These are phyloP conservation scores for Drosophila auraria DNA, from an alignment of 1,140 invertebrate species.

Conservation along the genomic window DNA sequence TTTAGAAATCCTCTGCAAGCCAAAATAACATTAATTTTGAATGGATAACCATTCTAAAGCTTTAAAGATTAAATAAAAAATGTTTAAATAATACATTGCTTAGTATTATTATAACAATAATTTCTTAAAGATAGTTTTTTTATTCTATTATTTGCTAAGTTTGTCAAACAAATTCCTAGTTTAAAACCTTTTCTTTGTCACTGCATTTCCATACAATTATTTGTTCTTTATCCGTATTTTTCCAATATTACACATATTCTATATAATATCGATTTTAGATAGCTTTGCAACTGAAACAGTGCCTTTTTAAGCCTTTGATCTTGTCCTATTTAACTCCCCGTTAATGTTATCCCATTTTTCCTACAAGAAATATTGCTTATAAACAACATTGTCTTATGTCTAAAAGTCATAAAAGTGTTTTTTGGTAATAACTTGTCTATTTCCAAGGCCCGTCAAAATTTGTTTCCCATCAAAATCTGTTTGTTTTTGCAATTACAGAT, in stretches of 20 bases:
- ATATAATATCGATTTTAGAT: no score
- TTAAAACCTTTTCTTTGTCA: no score
- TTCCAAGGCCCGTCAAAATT: neutral
- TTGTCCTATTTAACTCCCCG: neutral
- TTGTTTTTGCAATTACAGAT: neutral
- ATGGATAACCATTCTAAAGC: neutral
- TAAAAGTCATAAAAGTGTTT: neutral
- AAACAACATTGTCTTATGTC: neutral
- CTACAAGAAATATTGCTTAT: neutral
- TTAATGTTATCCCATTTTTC: neutral
- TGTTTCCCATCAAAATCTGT: neutral
- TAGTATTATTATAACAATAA: no score
- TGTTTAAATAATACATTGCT: no score
- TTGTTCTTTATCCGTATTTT: no score
- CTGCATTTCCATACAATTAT: no score
- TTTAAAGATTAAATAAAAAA: neutral
- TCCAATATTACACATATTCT: no score
- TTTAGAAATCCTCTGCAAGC: neutral
- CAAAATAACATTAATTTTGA: neutral
- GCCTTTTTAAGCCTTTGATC: no score
- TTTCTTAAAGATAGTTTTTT: neutral
- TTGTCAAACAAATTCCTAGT: neutral
- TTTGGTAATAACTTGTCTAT: neutral
- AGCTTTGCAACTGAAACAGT: no score
- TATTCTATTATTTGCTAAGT: neutral